phyloP scores from a whole-genome alignment of 2,888 invertebrate species.

The Xestia ashworthii region DNA sequence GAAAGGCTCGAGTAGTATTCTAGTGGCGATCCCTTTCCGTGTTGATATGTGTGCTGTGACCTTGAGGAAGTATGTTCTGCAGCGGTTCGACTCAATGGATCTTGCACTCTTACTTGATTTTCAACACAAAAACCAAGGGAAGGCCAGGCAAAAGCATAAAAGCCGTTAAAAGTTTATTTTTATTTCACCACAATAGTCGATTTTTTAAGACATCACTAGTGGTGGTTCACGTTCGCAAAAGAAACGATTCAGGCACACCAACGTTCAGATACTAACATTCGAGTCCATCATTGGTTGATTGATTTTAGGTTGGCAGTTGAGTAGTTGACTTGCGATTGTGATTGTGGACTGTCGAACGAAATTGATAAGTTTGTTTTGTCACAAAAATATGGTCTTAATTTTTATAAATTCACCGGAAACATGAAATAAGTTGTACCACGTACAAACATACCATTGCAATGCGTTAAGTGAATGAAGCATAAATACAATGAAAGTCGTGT shows the following conservation, averaged over 20 bases:
- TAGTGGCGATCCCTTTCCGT: too few relatives aligned
- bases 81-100: not conserved
- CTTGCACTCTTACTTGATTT: not conserved
- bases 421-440: slow-evolving; percentile 78
- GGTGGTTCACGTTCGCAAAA: slow-evolving; percentile 21
- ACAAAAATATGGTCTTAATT: slow-evolving; percentile 76
- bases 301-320: slow-evolving; percentile 69
- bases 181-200: slow-evolving; percentile 34
- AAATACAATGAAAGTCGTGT: slow-evolving; percentile 70
- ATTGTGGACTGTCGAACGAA: slow-evolving; percentile 78
- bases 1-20: too few relatives aligned
- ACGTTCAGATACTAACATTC: slow-evolving; percentile 40
- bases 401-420: slow-evolving; percentile 75
- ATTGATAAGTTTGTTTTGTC: slow-evolving; percentile 86
- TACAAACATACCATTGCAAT: slow-evolving; percentile 65
- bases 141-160: not conserved
- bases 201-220: slow-evolving; percentile 14
- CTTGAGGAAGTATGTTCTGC: too few relatives aligned
- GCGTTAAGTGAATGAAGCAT: slow-evolving; percentile 69
- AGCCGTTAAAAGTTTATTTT: not conserved
- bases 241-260: slow-evolving; percentile 41
- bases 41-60: too few relatives aligned
- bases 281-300: slow-evolving; percentile 67
- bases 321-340: slow-evolving; percentile 73
- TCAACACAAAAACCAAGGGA: not conserved